Evolutionary conservation across 2,113 vertebrate genomes (phyloP), one percentile per base, ranked within the genome.

Genomic region (Tachysurus fulvidraco): DNA sequence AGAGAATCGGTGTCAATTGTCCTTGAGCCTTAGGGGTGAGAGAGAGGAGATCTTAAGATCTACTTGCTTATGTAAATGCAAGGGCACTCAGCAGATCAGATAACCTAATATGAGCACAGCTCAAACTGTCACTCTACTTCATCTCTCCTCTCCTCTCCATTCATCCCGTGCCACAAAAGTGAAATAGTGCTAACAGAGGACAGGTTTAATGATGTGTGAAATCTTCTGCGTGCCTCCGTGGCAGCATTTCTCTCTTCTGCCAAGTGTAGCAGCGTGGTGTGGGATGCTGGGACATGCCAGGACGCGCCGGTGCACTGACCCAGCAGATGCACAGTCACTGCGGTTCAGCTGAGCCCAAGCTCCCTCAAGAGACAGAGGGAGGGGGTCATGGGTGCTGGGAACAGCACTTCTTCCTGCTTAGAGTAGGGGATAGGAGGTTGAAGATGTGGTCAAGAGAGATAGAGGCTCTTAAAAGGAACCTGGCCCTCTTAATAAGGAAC

Each of bases 161-260:
- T 83, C 69, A 77, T 85, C 67, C 64, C 55, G 7, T 76, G 14
- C 67, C 41, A 9, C n/a, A 7, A 67, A 83, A 86, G 69, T 44
- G 54, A 41, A 81, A 60, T 81, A 85, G 77, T 14, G 36, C n/a
- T 86, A 76, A 67, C 25, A 46, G 62, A 86, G 46, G 59, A 85
- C 82, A 86, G 88, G 87, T 85, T 90, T 88, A 94, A 94, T 83
- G 17, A 87, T 50, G 91, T 93, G 86, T 93, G 91, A 92, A 92
- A 87, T 86, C 89, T 90, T 89, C 90, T 84, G 64, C 88, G 74
- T 60, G 85, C 90, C 89, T 62, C 80, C 89, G 90, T 88, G 89
- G 87, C 84, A 55, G 90, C 78, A 82, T 88, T 86, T 91, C 55
- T 86, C 84, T 46, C 30, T 78, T 79, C 79, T 59, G 88, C 92